These are phyloP conservation scores for Ageneiosus marmoratus DNA, from an alignment of 2,113 vertebrate species.

Conservation along the genomic window DNA sequence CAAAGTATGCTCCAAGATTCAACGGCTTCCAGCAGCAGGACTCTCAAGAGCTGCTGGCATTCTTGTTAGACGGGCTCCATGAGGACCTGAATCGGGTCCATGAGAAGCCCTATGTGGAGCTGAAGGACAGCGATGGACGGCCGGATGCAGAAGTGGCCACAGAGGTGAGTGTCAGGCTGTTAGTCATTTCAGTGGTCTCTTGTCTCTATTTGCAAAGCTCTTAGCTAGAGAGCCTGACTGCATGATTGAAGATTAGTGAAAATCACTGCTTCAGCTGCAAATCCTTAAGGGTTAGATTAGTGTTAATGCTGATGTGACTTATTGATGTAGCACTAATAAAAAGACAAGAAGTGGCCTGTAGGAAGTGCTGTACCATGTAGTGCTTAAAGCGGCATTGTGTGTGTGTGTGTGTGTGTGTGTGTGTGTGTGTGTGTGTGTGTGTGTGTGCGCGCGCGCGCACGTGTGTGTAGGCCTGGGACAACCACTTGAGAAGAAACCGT, in stretches of 20 bases:
- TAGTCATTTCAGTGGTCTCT: neutral
- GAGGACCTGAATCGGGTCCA: constrained; percentile 97
- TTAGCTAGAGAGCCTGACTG: neutral
- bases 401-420: constrained; percentile 13
- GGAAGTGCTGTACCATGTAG: constrained; percentile 14
- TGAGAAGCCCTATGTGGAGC: constrained; percentile 95
- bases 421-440: constrained; percentile 23
- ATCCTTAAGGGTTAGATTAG: constrained; percentile 18
- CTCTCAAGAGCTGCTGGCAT: constrained; percentile 95
- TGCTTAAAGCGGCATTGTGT: constrained; percentile 2
- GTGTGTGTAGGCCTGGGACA: constrained; percentile 89
- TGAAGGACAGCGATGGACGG: constrained; percentile 94
- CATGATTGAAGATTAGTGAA: constrained; percentile 13
- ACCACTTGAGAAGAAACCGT: constrained; percentile 93
- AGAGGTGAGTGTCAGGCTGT: constrained; percentile 78
- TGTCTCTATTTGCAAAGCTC: neutral
- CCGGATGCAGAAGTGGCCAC: constrained; percentile 97
- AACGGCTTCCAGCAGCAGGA: constrained; percentile 99
- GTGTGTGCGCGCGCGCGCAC: constrained; percentile 6
- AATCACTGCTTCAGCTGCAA: neutral
- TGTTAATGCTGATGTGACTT: constrained; percentile 12
- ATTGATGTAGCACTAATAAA: constrained; percentile 30
- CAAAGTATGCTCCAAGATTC: constrained; percentile 96
- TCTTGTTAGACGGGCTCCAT: constrained; percentile 96
- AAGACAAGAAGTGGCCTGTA: neutral